Base-by-base conservation (phyloP, 2,113 vertebrate species). In the Pseudopodoces humilis region DNA sequence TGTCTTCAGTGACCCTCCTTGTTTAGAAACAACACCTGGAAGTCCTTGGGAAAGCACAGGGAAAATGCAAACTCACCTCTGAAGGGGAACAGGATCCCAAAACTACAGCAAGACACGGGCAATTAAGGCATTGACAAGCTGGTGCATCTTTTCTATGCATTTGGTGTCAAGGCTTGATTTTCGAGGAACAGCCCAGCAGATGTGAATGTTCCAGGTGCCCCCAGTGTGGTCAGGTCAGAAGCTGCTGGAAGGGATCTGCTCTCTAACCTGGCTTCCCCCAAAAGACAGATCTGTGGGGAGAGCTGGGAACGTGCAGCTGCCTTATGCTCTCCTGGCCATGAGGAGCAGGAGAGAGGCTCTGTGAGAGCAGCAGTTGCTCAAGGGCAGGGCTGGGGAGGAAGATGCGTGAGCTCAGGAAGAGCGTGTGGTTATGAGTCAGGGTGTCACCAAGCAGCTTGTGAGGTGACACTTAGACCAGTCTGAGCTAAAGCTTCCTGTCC, bases 351-450 rank as follows among this genome's bases (percentile, higher is more conserved):
- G 10, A 60, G 78, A 50, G 25, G 46, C 49, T 83, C 46, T 59
- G 55, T 46, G 5, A 69, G 46, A 91, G 78, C 75, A 90, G 71
- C 71, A 30, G 71, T 5, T 79, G 87, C 82, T 91, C 63, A 63
- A 50, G 85, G 62, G 58, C 67, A 65, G 50, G 82, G 86, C 55
- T 77, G 69, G 63, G 74, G 86, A 95, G 86, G 70, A 69, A 47
- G 10, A 87, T 0, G 19, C 43, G 63, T 47, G 67, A 87, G 84
- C 84, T 92, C 94, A 96, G 95, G 91, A 97, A 95, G 92, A 95
- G 84, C 86, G 13, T 95, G 95, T 62, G 95, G 96, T 96, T 96
- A 95, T 83, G 89, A 92, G 79, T 65, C 71, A 88, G 74, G 59
- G 70, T 89, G 78, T 71, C 87, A 91, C n/a, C 55, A 35, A 46